Base-by-base conservation (phyloP, 2,113 vertebrate species). In the Chunga burmeisteri region DNA sequence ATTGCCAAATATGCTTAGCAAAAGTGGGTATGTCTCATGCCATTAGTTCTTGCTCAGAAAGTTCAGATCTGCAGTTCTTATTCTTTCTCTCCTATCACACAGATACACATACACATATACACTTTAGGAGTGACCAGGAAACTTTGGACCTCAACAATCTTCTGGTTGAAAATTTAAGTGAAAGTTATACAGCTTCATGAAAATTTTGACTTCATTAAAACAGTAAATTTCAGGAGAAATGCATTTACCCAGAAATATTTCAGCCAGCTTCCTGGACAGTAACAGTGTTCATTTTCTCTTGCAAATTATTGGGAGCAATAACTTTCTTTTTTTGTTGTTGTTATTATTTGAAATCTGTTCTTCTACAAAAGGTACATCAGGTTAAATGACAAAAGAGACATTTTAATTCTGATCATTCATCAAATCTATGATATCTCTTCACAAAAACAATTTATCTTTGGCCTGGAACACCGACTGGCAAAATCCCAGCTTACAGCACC, bases 391-490 rank as follows among this genome's bases (percentile, higher is more conserved):
- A 17, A 88, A 83, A 77, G 23, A 44, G 25, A 66, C 44, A 22
- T 84, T 93, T 92, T 84, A 81, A 92, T 94, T 94, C 49, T n/a
- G 14, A 53, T 40, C 11, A 68, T 90, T 88, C 0, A 0, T 96
- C 83, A 96, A 58, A 79, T 81, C 49, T 67, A 46, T 67, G 88
- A 67, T 84, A 68, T 6, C 5, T 87, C 19, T 75, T 86, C 65
- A 68, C 13, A 75, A 87, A 83, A 91, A 44, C 63, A 38, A 46
- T 92, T 81, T 83, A 19, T 93, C 72, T 95, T 91, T 94, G 65
- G 67, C 77, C 50, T 67, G 65, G 26, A 95, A 97, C 19, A 59
- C 30, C 81, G 63, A 90, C 85, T 96, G 93, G 82, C 95, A 95
- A 93, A 73, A 44, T 94, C 91, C 88, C 88, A 86, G 65, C 22